phyloP scores from a whole-genome alignment of 2,113 vertebrate genomes.

The Toxotes jaculatrix region DNA sequence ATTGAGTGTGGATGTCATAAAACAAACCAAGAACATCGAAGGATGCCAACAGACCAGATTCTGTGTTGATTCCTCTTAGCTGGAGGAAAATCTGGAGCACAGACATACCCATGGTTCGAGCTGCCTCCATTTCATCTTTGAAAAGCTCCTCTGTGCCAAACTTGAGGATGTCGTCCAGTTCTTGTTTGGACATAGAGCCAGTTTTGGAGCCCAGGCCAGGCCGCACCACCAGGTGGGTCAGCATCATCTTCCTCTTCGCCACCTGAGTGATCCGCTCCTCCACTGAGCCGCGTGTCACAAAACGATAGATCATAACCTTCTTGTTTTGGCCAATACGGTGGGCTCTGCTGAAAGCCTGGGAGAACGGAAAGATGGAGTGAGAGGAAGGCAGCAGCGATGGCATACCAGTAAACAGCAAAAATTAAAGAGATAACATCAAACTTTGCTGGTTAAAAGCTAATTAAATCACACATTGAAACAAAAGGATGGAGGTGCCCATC shows the following conservation, averaged over 20 bases:
- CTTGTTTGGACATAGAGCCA: conserved; percentile 98
- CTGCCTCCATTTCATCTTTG: conserved; percentile 96
- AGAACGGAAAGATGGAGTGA: background rate
- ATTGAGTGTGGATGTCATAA: background rate
- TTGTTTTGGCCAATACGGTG: conserved; percentile 97
- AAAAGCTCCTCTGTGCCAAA: conserved; percentile 98
- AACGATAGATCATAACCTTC: conserved; percentile 99
- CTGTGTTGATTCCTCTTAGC: background rate
- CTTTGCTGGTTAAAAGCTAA: background rate
- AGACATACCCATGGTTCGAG: conserved; percentile 69
- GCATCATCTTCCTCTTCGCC: conserved; percentile 99
- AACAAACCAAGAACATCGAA: background rate
- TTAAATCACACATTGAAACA: background rate
- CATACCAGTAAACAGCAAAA: background rate
- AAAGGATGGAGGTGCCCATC: background rate
- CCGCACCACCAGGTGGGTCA: conserved; percentile 96
- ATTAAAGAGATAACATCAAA: background rate
- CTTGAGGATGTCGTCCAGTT: conserved; percentile 98
- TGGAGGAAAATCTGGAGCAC: background rate
- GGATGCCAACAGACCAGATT: background rate
- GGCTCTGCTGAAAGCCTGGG: conserved; percentile 96
- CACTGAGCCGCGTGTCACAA: conserved; percentile 95
- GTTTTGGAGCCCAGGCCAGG: conserved; percentile 98
- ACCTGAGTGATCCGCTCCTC: conserved; percentile 99
- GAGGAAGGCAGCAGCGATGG: background rate